These are phyloP conservation scores for Lerema accius DNA, from an alignment of 1,140 invertebrate species.

Conservation along the genomic window DNA sequence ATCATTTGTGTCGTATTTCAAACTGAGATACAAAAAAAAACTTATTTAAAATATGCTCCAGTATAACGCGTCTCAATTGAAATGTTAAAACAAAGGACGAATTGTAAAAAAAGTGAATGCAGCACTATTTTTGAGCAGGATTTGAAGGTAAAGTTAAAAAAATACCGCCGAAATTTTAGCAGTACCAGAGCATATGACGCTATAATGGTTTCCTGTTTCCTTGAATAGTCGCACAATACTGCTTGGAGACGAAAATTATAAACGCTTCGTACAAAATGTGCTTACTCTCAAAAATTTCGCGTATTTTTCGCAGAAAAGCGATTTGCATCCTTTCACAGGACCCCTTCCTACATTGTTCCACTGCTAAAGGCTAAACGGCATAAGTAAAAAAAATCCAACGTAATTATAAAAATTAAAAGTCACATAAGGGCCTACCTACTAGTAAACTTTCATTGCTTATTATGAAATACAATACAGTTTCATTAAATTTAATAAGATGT, in stretches of 20 bases:
- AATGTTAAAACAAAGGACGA: slow-evolving; percentile 6
- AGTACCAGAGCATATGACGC: slow-evolving; percentile 61
- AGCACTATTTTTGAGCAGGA: slow-evolving; percentile 14
- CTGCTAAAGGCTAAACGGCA: background rate
- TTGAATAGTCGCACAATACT: slow-evolving; percentile 61
- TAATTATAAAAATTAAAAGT: no score
- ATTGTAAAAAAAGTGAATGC: slow-evolving; percentile 7
- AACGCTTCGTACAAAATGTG: slow-evolving; percentile 50
- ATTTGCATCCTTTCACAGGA: slow-evolving; percentile 22
- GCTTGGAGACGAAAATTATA: slow-evolving; percentile 64
- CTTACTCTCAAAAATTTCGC: slow-evolving; percentile 47
- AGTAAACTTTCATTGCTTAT: no score
- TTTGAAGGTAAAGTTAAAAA: slow-evolving; percentile 21
- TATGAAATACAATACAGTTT: no score
- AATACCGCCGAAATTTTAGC: slow-evolving; percentile 55
- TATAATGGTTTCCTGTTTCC: slow-evolving; percentile 77
- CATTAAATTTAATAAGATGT: no score
- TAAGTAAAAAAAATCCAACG: no score
- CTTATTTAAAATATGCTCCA: background rate
- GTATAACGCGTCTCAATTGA: slow-evolving; percentile 6
- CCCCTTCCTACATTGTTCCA: background rate
- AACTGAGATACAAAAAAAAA: no score
- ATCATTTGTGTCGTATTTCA: no score
- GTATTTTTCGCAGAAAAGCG: slow-evolving; percentile 27
- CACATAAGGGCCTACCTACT: no score